Percentiles rank a stretch among this genome's conserved stretches.
These are phyloP conservation scores for Podiceps cristatus DNA, from an alignment of 2,113 vertebrate genomes.

Conservation along the genomic window DNA sequence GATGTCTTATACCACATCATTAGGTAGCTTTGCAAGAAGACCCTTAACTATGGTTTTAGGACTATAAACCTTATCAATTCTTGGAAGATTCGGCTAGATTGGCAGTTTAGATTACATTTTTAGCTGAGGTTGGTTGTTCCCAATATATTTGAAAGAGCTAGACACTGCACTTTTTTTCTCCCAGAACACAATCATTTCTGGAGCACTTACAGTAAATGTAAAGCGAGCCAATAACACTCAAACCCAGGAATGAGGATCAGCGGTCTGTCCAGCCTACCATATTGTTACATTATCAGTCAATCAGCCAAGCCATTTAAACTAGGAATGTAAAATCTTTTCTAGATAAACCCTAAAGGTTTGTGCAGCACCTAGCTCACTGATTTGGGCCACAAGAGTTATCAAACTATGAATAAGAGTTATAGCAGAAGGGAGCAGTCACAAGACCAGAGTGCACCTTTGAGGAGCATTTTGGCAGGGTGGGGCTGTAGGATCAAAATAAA, in stretches of 20 bases:
- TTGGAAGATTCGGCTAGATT: background rate
- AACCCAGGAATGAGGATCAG: slow-evolving; percentile 30
- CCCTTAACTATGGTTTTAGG: background rate
- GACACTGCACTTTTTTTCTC: background rate
- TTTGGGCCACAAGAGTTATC: background rate
- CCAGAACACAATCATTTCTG: slow-evolving; percentile 10
- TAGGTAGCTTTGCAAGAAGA: background rate
- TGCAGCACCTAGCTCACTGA: background rate
- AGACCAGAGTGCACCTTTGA: background rate
- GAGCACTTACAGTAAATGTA: slow-evolving; percentile 54
- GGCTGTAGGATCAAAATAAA: background rate
- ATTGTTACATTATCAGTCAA: slow-evolving; percentile 44
- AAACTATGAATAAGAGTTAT: slow-evolving; percentile 21
- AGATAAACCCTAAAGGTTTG: slow-evolving; percentile 37
- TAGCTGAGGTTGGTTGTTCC: background rate
- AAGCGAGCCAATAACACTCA: background rate
- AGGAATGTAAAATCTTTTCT: slow-evolving; percentile 42
- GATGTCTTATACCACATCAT: background rate
- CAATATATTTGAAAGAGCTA: background rate
- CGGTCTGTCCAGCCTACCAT: background rate
- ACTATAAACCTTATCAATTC: background rate
- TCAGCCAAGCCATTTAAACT: slow-evolving; percentile 14
- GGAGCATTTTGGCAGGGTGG: background rate
- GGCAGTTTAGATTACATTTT: slow-evolving; percentile 15
- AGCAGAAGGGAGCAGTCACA: background rate